Percentiles rank a stretch among this genome's conserved stretches.
These are phyloP conservation scores for Percina caprodes DNA, from an alignment of 2,113 vertebrate genomes.

Conservation along the genomic window DNA sequence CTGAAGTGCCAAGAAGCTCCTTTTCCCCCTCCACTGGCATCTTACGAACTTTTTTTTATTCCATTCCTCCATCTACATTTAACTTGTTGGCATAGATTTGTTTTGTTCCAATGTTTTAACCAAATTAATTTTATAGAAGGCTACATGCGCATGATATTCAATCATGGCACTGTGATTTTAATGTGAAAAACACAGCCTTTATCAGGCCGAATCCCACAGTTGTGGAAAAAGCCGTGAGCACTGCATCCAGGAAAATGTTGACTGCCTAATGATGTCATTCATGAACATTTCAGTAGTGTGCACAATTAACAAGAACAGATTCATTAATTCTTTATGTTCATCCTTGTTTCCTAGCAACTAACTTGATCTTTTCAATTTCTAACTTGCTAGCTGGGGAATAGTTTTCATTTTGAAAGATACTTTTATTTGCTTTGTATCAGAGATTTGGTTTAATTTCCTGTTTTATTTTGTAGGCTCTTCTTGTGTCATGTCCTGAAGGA, in stretches of 20 bases:
- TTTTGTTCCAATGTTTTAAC: conserved; percentile 41
- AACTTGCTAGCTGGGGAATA: not conserved
- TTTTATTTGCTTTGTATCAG: not conserved
- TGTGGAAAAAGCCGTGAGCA: not conserved
- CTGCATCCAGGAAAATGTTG: not conserved
- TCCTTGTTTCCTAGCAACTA: not conserved
- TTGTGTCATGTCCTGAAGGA: too few species aligned
- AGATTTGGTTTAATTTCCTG: too few species aligned
- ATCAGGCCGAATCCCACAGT: not conserved
- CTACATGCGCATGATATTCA: conserved; percentile 10
- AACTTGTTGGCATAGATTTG: conserved; percentile 44
- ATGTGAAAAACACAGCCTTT: not conserved
- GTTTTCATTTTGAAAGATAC: not conserved
- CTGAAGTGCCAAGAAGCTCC: conserved; percentile 2
- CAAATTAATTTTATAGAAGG: conserved; percentile 47
- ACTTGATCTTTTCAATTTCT: not conserved
- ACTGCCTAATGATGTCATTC: not conserved
- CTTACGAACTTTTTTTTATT: conserved; percentile 29
- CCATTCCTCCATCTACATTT: conserved; percentile 36
- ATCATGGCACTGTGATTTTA: not conserved
- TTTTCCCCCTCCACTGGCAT: conserved; percentile 18
- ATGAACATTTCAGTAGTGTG: conserved; percentile 12
- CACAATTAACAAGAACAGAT: conserved; percentile 12
- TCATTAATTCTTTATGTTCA: not conserved
- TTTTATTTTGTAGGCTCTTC: too few species aligned